Evolutionary conservation across 2,888 invertebrate genomes (phyloP), one percentile per base, ranked within the genome.

Genomic region (Pyrrhosoma nymphula): DNA sequence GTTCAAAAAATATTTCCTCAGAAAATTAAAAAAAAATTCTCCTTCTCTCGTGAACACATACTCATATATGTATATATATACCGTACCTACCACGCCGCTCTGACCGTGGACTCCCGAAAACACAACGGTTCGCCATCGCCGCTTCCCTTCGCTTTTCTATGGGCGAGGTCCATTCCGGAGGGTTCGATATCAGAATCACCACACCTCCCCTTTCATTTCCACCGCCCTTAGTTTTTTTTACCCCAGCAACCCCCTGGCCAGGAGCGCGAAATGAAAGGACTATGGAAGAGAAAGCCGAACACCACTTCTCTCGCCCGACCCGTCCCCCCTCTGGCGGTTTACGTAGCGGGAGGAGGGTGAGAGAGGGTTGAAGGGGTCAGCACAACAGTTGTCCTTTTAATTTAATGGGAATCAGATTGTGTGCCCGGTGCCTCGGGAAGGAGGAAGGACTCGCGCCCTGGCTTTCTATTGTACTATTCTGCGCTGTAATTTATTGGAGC

Each of bases 301-400:
- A 82, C 16, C 82, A 82, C 35, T 30, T 16, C 47, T 47, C 47
- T 8, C 47, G 2, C 8, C 47, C 8, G 47, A 47, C 47, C 47
- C 14, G 16, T 35, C 82, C 82, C 60, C 2, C 60, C 60, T 35
- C 30, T 16, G 16, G 82, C 30, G 82, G 82, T 69, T 69, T n/a
- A 69, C 26, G 60, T 60, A 12, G 60, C 26, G 1, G 82, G 35
- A 16, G 35, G 75, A 1, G 26, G n/a, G 69, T 4, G 4, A n/a
- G n/a, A 14, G 8, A 69, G 69, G n/a, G n/a, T 69, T 26, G 60
- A 60, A n/a, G 82, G 35, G 82, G 82, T 82, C 82, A 82, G 82
- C 82, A 82, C 82, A 82, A 82, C 82, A 82, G 82, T 82, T 82
- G 82, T 82, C 82, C 82, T 82, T 82, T 82, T 82, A 82, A 82